phyloP scores from a whole-genome alignment of 2,113 vertebrate species.

The Gymnobelideus leadbeateri region DNA sequence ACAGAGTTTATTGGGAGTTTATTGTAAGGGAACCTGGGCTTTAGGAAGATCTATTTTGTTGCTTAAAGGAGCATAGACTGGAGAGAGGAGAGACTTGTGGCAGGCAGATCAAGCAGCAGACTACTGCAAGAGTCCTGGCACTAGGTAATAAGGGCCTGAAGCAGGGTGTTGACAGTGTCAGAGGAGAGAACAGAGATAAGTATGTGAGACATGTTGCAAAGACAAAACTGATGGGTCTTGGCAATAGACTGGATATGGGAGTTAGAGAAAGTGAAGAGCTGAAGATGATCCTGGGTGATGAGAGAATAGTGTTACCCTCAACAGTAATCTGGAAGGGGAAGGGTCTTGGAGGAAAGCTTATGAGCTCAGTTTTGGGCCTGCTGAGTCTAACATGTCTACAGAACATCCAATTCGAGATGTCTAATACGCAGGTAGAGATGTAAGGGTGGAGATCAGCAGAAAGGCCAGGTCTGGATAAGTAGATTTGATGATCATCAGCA shows the following conservation, averaged over 20 bases:
- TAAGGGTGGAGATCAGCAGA: not conserved
- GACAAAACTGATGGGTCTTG: not conserved
- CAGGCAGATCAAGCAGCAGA: not conserved
- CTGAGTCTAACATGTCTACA: not conserved
- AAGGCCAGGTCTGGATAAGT: not conserved
- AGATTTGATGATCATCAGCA: not conserved
- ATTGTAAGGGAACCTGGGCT: not conserved
- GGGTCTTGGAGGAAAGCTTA: not conserved
- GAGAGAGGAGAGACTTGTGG: not conserved
- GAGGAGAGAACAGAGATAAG: not conserved
- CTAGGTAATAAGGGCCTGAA: not conserved
- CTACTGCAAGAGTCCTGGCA: not conserved
- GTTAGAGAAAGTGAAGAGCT: not conserved
- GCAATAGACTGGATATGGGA: not conserved
- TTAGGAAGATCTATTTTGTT: not conserved
- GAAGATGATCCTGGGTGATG: not conserved
- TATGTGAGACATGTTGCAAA: not conserved
- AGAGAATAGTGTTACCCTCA: not conserved
- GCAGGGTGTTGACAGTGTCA: not conserved
- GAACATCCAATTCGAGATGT: not conserved
- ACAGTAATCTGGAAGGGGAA: not conserved
- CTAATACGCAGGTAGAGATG: not conserved
- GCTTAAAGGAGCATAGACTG: not conserved
- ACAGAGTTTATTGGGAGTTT: not conserved
- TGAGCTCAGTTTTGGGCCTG: not conserved